Conservation (phyloP, 1,140 invertebrate genomes). For the Drosophila sturtevanti region DNA sequence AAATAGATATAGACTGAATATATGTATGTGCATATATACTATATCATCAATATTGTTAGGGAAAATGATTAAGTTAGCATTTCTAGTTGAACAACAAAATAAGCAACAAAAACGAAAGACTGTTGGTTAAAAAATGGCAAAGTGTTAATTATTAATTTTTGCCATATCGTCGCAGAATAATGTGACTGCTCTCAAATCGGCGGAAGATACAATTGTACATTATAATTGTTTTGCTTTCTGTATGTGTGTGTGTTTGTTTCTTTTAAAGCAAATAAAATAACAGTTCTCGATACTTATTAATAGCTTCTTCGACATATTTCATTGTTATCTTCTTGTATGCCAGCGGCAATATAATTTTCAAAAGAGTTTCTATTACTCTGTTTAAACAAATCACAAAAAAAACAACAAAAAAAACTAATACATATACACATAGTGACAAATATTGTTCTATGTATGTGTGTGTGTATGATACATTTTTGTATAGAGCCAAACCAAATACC, state of each 20-base stretch:
- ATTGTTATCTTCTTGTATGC: slow-evolving; percentile 41
- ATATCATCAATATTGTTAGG: slow-evolving; percentile 22
- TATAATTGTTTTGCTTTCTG: slow-evolving; percentile 7
- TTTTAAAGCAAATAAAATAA: slow-evolving; percentile 62
- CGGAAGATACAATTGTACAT: slow-evolving; percentile 1
- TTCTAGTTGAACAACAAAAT: slow-evolving; percentile 50
- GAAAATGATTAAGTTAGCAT: slow-evolving; percentile 8
- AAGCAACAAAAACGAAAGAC: slow-evolving; percentile 16
- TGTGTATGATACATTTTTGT: background rate
- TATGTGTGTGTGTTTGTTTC: background rate
- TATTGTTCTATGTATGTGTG: background rate
- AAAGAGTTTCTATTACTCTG: slow-evolving; percentile 15
- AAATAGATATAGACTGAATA: background rate
- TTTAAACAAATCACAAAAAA: slow-evolving; percentile 51
- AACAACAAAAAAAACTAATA: background rate
- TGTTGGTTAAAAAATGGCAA: background rate
- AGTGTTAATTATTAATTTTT: slow-evolving; percentile 66
- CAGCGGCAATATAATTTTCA: slow-evolving; percentile 47
- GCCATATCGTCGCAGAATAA: slow-evolving; percentile 25
- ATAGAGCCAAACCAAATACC: slow-evolving; percentile 27
- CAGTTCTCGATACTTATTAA: slow-evolving; percentile 62
- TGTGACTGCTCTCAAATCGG: background rate
- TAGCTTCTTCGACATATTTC: slow-evolving; percentile 42
- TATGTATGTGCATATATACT: background rate
- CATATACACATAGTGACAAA: background rate